A percentile compares a stretch with the other conserved stretches of the same genome.
Conservation (phyloP, 2,113 vertebrate genomes). For the Tinamus guttatus region DNA sequence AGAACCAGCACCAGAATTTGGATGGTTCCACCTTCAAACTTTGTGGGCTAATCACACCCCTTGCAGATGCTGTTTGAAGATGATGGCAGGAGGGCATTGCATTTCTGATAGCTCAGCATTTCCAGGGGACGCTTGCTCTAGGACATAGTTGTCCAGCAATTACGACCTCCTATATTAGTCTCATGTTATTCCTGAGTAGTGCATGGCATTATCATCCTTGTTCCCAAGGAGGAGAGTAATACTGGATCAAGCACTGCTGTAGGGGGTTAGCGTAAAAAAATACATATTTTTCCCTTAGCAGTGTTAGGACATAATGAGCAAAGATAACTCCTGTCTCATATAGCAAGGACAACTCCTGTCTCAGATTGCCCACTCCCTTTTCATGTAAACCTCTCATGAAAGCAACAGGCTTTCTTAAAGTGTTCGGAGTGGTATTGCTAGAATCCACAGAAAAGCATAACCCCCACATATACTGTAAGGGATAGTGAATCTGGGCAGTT, state of each 20-base stretch:
- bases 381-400: conserved; percentile 6
- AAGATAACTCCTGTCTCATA: background rate
- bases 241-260: background rate
- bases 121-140: conserved; percentile 10
- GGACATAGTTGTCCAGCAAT: conserved; percentile 7
- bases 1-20: background rate
- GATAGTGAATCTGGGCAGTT: background rate
- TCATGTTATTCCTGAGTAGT: background rate
- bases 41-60: background rate
- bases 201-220: background rate
- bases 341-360: background rate
- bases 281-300: background rate
- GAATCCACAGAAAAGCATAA: background rate
- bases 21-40: background rate
- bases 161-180: background rate
- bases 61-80: conserved; percentile 33
- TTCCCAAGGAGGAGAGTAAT: background rate
- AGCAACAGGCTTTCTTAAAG: background rate
- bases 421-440: conserved; percentile 1
- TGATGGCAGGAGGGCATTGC: background rate
- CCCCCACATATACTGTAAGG: background rate
- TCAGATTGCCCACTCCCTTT: background rate
- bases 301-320: background rate
- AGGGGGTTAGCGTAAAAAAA: background rate
- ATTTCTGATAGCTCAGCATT: conserved; percentile 28